Conservation (phyloP, 1,140 invertebrate genomes). For the Zeugodacus cucurbitae region DNA sequence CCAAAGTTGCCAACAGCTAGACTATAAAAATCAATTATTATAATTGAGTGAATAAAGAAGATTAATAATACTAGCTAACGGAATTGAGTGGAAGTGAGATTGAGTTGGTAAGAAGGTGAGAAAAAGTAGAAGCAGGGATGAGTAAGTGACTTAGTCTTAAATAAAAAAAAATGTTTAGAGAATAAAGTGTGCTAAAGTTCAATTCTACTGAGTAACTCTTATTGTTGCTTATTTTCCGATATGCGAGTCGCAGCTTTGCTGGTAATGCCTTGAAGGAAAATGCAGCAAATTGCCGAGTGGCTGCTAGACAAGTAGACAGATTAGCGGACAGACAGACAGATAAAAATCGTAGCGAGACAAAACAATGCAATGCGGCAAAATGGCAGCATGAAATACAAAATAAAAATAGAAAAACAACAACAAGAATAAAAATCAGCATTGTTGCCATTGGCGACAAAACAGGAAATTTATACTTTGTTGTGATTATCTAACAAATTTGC, state of each 20-base stretch:
- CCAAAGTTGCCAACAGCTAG: background rate
- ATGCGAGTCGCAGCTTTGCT: background rate
- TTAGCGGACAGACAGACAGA: background rate
- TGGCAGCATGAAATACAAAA: background rate
- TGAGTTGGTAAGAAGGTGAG: no score
- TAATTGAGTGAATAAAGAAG: background rate
- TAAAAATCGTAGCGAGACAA: background rate
- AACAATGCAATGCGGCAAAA: conserved; percentile 4
- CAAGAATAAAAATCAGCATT: background rate
- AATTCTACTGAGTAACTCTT: background rate
- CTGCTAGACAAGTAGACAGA: conserved; percentile 8
- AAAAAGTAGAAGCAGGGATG: background rate
- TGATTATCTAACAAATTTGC: conserved; percentile 18
- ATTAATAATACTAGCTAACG: background rate
- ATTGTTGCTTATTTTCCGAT: background rate
- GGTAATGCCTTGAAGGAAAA: background rate
- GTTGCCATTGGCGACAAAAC: background rate
- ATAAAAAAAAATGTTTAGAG: background rate
- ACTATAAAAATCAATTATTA: conserved; percentile 16
- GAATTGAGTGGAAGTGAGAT: background rate
- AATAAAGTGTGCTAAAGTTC: background rate
- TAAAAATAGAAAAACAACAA: background rate
- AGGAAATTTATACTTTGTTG: conserved; percentile 27
- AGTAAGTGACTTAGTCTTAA: background rate
- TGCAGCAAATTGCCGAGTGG: background rate